Percentiles rank a stretch among this genome's conserved stretches.
phyloP scores from a whole-genome alignment of 2,797 vertebrate species.

The Malacoctenus gilli region DNA sequence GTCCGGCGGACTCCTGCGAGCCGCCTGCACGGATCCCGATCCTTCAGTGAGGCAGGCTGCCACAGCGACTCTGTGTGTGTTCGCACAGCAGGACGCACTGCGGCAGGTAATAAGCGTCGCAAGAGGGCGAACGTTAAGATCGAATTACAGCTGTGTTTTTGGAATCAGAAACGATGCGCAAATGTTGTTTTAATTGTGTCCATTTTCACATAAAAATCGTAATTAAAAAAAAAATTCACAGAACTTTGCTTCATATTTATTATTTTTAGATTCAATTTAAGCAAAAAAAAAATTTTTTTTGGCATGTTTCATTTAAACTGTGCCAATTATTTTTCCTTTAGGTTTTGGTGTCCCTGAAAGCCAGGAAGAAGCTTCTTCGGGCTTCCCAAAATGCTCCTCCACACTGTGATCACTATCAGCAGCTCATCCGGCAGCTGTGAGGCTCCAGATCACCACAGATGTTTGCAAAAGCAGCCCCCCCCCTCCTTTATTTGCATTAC shows the following conservation, averaged over 20 bases:
- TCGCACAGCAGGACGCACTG: conserved; percentile 77
- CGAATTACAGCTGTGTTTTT: background rate
- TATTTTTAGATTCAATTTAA: too few species aligned
- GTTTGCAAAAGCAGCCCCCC: too few species aligned
- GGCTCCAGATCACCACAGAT: too few species aligned
- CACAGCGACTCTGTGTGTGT: conserved; percentile 81
- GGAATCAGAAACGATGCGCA: too few species aligned
- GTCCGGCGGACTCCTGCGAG: conserved; percentile 78
- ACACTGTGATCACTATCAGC: conserved; percentile 62
- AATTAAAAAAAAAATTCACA: too few species aligned
- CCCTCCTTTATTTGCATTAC: too few species aligned
- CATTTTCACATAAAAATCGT: too few species aligned
- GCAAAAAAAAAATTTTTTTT: background rate
- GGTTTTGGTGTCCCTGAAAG: conserved; percentile 73
- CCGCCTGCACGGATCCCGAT: conserved; percentile 84
- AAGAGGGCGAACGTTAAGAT: background rate
- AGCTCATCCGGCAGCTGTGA: conserved; percentile 62
- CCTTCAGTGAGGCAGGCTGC: conserved; percentile 85
- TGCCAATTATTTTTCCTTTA: conserved; percentile 40
- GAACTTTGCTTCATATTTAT: too few species aligned
- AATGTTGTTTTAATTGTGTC: too few species aligned
- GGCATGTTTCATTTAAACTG: too few species aligned
- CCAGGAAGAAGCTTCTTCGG: conserved; percentile 62
- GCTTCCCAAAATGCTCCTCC: conserved; percentile 57
- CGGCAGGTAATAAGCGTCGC: conserved; percentile 79